A percentile compares a stretch with the other conserved stretches of the same genome.
These are phyloP conservation scores for Lagorchestes hirsutus DNA, from an alignment of 2,797 vertebrate genomes.

Conservation along the genomic window DNA sequence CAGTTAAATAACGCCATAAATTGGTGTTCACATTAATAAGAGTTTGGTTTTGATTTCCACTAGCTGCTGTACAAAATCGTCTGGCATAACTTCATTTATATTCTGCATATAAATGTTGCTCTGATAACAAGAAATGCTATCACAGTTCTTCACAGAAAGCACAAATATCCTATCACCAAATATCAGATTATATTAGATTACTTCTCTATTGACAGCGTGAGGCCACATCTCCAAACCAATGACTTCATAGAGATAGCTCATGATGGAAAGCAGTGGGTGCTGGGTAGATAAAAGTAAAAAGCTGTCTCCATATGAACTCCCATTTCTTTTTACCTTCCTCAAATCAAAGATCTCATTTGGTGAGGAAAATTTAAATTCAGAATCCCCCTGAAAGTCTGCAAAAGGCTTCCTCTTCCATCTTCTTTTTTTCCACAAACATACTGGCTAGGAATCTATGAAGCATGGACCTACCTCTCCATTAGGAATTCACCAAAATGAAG, in stretches of 20 bases:
- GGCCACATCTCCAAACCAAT: background rate
- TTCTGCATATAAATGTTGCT: conserved; percentile 43
- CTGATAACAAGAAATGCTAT: conserved; percentile 46
- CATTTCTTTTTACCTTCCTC: background rate
- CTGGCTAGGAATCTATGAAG: background rate
- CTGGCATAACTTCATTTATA: conserved; percentile 59
- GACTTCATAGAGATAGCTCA: background rate
- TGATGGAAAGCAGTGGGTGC: background rate
- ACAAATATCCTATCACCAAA: conserved; percentile 28
- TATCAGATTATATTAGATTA: background rate
- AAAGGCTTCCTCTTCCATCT: background rate
- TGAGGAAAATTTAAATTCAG: background rate
- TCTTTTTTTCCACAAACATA: background rate
- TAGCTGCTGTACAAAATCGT: conserved; percentile 27
- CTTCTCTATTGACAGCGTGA: background rate
- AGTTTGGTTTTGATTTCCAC: conserved; percentile 14
- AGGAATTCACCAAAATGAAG: background rate
- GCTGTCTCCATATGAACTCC: background rate
- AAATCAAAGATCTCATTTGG: background rate
- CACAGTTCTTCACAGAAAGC: conserved; percentile 41
- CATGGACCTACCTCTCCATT: background rate
- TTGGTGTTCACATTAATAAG: background rate
- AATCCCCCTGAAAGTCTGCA: background rate
- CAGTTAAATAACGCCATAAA: background rate
- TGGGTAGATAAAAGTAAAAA: background rate